These are phyloP conservation scores for Meiosimyza platycephala DNA, from an alignment of 2,888 invertebrate genomes.

Conservation along the genomic window DNA sequence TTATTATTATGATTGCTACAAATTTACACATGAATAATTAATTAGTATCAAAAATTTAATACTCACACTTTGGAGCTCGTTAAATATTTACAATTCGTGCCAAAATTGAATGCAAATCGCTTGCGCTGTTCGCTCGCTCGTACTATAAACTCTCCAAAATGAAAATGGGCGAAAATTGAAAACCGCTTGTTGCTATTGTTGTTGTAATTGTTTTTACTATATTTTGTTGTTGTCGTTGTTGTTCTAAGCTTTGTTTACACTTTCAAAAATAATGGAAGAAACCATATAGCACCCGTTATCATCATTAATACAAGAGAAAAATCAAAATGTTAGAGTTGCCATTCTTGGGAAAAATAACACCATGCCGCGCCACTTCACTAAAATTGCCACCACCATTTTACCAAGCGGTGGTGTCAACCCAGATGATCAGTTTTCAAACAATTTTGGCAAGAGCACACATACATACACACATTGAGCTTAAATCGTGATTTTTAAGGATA, in stretches of 20 bases:
- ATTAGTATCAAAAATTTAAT: slow-evolving; percentile 66
- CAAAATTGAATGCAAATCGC: slow-evolving; percentile 49
- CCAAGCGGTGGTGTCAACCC: not conserved
- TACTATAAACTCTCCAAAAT: slow-evolving; percentile 49
- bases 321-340: slow-evolving; percentile 4
- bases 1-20: slow-evolving; percentile 39
- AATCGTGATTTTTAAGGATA: no score
- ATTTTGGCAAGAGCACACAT: not conserved
- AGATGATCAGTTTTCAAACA: slow-evolving; percentile 21
- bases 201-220: not conserved
- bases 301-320: slow-evolving; percentile 6
- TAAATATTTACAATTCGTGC: slow-evolving; percentile 50
- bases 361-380: not conserved
- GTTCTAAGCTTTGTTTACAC: slow-evolving; percentile 16
- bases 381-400: not conserved
- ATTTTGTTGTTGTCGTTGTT: slow-evolving; percentile 11
- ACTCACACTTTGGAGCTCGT: slow-evolving; percentile 65
- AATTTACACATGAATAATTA: slow-evolving; percentile 66
- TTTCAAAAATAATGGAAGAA: slow-evolving; percentile 20
- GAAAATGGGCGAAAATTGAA: slow-evolving; percentile 25
- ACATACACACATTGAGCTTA: no score
- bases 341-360: not conserved
- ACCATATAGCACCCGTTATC: not conserved
- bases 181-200: slow-evolving; percentile 6
- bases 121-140: slow-evolving; percentile 15